Evolutionary conservation across 2,113 vertebrate species (phyloP).

Genomic region (Oncorhynchus kisutch): DNA sequence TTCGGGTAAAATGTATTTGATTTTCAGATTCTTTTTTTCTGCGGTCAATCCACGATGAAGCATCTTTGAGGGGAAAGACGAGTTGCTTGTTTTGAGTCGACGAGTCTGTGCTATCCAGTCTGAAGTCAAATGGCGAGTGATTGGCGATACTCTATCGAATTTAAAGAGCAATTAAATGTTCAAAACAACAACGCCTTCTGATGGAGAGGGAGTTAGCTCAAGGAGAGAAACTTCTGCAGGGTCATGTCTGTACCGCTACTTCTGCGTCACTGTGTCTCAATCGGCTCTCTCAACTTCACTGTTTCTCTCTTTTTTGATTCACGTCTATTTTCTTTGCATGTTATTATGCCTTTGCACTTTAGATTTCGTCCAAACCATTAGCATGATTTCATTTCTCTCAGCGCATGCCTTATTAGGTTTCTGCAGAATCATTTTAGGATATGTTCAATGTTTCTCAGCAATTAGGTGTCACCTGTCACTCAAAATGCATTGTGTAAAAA

Average conservation of each 20-base stretch:
- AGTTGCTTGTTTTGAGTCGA: background rate
- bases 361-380: too few species aligned
- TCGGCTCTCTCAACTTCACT: background rate
- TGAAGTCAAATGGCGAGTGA: constrained; percentile 6
- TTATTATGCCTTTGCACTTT: too few species aligned
- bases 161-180: background rate
- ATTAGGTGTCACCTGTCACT: too few species aligned
- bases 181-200: background rate
- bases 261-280: background rate
- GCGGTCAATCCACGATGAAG: background rate
- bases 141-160: background rate
- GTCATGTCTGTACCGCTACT: background rate
- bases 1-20: too few species aligned
- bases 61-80: background rate
- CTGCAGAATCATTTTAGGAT: background rate
- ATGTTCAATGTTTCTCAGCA: too few species aligned
- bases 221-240: background rate
- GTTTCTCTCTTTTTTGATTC: background rate
- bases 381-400: too few species aligned
- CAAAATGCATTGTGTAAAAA: too few species aligned
- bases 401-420: background rate
- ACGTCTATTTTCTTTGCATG: too few species aligned
- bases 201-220: background rate
- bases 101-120: background rate
- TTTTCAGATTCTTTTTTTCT: background rate